Base-by-base conservation (phyloP, 2,113 vertebrate species). In the Tichodroma muraria region DNA sequence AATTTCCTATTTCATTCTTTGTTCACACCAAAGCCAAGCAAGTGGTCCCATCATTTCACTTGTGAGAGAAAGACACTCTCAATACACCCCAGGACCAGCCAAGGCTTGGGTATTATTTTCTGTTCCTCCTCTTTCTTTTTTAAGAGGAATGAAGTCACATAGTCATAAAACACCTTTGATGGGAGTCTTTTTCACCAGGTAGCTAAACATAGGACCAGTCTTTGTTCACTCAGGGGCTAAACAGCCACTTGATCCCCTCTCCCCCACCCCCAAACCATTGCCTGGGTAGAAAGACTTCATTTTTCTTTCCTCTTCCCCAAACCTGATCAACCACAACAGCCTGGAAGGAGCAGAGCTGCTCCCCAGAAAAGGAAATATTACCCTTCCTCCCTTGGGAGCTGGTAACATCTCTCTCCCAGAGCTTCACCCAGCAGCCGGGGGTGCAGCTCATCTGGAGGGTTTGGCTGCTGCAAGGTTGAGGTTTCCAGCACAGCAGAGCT, bases 1-100 rank as follows among this genome's bases (percentile, higher is more conserved):
- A 71, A 78, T 52, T 95, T 96, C 90, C 52, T 78, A 10, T 80
- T 75, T 78, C 44, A 37, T 60, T 96, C 82, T 93, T 93, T 84
- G 30, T 70, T 94, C 77, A 37, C 90, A 60, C n/a, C 92, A 94
- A 83, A 92, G 85, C 60, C 79, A 63, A 90, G 57, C 11, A 88
- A 89, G 13, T 20, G 21, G 76, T 82, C 52, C 42, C 42, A 86
- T 84, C 68, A 37, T 82, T 90, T 84, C 33, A 27, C 40, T 90
- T 64, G 31, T 0, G 2, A 84, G 47, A 56, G n/a, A 21, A 19
- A 85, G 88, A 80, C 11, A 45, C 57, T 53, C 13, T 68, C 71
- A 33, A 0, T 10, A 17, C 17, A 24, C 44, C 37, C 11, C 53
- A 86, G 70, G 25, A 77, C 33, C 23, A 76, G 1, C 11, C 56